Evolutionary conservation across 2,797 vertebrate genomes (phyloP).

Genomic region (Pseudomugil tenellus): DNA sequence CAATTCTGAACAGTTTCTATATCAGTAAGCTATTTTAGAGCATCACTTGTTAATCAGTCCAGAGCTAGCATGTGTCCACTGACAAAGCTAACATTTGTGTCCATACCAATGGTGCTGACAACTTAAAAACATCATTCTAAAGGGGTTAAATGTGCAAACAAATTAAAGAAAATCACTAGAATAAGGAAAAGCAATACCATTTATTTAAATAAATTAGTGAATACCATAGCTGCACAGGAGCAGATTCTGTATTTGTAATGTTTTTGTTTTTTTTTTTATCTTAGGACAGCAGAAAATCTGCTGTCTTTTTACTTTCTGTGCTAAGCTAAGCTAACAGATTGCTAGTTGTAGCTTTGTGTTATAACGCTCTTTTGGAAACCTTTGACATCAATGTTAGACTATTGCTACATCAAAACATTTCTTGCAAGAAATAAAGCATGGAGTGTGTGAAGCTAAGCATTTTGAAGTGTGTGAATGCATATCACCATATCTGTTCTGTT

Average conservation of each 20-base stretch:
- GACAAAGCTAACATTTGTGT: no score
- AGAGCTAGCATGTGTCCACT: neutral
- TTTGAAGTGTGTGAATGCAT: slow-evolving; percentile 4
- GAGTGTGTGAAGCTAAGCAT: neutral
- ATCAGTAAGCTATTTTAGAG: neutral
- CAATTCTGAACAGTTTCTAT: no score
- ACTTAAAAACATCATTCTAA: neutral
- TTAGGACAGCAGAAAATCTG: neutral
- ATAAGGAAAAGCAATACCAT: no score
- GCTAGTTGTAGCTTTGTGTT: neutral
- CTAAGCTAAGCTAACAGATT: neutral
- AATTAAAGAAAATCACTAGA: no score
- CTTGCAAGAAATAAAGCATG: slow-evolving; percentile 7
- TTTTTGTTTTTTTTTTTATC: neutral
- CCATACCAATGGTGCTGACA: no score
- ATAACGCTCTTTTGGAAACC: neutral
- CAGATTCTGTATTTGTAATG: no score
- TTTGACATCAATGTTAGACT: slow-evolving; percentile 1
- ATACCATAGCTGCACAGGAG: neutral
- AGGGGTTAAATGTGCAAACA: no score
- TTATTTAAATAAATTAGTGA: neutral
- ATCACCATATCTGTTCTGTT: neutral
- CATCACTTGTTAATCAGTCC: neutral
- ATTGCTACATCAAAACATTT: slow-evolving; percentile 15
- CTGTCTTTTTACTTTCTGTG: neutral